Conservation (phyloP, 1,140 invertebrate species). For the Solen grandis region DNA sequence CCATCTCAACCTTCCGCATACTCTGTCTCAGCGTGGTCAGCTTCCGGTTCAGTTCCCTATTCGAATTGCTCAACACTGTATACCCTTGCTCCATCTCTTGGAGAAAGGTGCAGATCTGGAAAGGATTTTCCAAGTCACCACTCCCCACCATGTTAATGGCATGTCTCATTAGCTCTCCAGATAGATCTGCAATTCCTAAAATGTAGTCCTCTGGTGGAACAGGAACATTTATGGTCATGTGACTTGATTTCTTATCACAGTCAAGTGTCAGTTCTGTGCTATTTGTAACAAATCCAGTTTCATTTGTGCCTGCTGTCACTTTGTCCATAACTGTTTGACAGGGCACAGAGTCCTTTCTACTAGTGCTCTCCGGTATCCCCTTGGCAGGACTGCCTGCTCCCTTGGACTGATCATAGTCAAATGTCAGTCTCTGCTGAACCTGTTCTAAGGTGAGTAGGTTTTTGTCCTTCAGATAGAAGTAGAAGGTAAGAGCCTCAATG, state of each 20-base stretch:
- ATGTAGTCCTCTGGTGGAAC: constrained; percentile 88
- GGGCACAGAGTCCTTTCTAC: constrained; percentile 7
- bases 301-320: too few relatives aligned
- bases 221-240: constrained; percentile 63
- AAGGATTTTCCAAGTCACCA: constrained; percentile 89
- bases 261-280: too few relatives aligned
- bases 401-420: too few relatives aligned
- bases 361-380: background rate
- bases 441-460: constrained; percentile 81
- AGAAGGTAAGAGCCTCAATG: constrained; percentile 91
- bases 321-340: background rate
- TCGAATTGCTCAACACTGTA: constrained; percentile 82
- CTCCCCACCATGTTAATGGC: constrained; percentile 91
- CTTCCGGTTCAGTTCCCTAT: constrained; percentile 88
- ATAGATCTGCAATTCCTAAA: constrained; percentile 92
- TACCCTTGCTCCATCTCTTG: constrained; percentile 88
- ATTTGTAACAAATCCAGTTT: too few relatives aligned
- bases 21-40: constrained; percentile 87
- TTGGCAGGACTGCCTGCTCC: background rate
- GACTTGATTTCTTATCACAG: too few relatives aligned
- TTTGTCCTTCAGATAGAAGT: constrained; percentile 84
- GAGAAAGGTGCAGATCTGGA: constrained; percentile 87
- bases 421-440: constrained; percentile 80
- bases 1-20: constrained; percentile 90
- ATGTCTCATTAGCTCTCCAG: constrained; percentile 93